A percentile compares a stretch with the other conserved stretches of the same genome.
phyloP scores from a whole-genome alignment of 2,888 invertebrate species.

The Hemicrepidius hirtus region DNA sequence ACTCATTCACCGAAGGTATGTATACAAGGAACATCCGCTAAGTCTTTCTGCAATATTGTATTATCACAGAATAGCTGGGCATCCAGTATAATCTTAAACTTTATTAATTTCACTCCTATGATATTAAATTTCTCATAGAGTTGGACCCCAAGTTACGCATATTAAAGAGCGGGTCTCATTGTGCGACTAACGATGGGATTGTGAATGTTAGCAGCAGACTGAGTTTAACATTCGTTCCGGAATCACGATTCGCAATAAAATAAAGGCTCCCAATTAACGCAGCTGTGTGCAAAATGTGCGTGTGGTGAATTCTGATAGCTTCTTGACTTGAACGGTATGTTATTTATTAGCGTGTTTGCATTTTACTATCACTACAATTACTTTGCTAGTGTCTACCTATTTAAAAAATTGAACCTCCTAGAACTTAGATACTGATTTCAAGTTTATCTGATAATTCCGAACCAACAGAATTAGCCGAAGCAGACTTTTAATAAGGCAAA shows the following conservation, averaged over 20 bases:
- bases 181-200: slow-evolving; percentile 61
- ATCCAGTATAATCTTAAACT: slow-evolving; percentile 52
- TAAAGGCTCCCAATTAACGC: slow-evolving; percentile 66
- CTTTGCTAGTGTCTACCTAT: slow-evolving; percentile 16
- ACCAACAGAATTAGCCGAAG: too few relatives aligned
- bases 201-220: slow-evolving; percentile 56
- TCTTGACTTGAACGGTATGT: slow-evolving; percentile 44
- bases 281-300: slow-evolving; percentile 65
- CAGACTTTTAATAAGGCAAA: too few relatives aligned
- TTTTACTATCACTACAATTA: slow-evolving; percentile 41
- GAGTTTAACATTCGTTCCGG: slow-evolving; percentile 54
- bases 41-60: slow-evolving; percentile 39
- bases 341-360: slow-evolving; percentile 52
- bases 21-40: slow-evolving; percentile 42
- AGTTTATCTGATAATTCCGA: not conserved
- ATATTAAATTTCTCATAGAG: slow-evolving; percentile 66
- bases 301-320: slow-evolving; percentile 63
- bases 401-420: slow-evolving; percentile 9
- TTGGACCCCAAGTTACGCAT: slow-evolving; percentile 62
- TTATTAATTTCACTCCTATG: slow-evolving; percentile 58
- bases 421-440: not conserved
- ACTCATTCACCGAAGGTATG: slow-evolving; percentile 7
- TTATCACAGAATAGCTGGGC: slow-evolving; percentile 36
- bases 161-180: slow-evolving; percentile 62
- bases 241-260: slow-evolving; percentile 65